These are phyloP conservation scores for Manis javanica DNA, from an alignment of 2,797 vertebrate genomes.

Conservation along the genomic window DNA sequence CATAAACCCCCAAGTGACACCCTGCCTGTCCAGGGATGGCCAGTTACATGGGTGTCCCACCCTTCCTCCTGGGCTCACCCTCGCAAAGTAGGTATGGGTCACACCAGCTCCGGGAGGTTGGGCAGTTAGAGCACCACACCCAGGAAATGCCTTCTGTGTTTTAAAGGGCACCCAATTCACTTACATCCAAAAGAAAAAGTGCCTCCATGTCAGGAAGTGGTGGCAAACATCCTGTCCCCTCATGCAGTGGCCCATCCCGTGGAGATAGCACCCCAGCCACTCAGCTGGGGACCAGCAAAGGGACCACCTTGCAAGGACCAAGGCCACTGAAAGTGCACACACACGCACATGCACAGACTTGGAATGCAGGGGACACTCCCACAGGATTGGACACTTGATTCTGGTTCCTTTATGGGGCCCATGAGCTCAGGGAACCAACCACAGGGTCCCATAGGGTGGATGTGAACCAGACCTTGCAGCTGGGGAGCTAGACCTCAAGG, in stretches of 20 bases:
- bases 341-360: fast-evolving
- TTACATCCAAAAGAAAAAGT: background rate
- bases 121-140: background rate
- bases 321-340: background rate
- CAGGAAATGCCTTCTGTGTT: background rate
- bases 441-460: background rate
- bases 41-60: fast-evolving
- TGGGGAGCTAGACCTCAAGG: fast-evolving
- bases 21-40: background rate
- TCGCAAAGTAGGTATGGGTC: background rate
- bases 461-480: background rate
- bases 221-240: background rate
- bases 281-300: background rate
- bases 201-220: background rate
- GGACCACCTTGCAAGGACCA: background rate
- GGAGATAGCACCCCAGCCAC: background rate
- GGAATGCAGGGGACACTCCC: background rate
- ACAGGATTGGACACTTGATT: background rate
- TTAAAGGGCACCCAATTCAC: background rate
- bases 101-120: fast-evolving
- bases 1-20: background rate
- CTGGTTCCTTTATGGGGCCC: fast-evolving
- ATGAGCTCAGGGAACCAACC: background rate
- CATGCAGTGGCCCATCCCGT: fast-evolving
- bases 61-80: background rate